A percentile compares a stretch with the other conserved stretches of the same genome.
Evolutionary conservation across 2,797 vertebrate genomes (phyloP).

Genomic region (Masticophis lateralis): DNA sequence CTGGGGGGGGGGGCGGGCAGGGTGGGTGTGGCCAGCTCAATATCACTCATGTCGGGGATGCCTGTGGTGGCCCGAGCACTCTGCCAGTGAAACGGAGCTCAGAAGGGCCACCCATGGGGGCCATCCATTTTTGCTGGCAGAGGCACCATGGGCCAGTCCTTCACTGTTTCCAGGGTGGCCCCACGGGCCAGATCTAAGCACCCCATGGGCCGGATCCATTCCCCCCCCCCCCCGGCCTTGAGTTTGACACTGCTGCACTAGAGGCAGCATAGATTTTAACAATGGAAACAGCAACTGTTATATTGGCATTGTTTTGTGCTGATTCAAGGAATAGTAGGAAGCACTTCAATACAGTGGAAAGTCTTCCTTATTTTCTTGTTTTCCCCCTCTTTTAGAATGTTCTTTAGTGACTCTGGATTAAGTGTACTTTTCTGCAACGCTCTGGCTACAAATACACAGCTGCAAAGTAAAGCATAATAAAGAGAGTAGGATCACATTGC

Average conservation of each 20-base stretch:
- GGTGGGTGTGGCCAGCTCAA: too few relatives aligned
- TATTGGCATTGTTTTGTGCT: background rate
- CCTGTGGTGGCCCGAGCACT: too few relatives aligned
- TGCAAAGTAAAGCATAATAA: background rate
- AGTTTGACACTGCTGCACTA: background rate
- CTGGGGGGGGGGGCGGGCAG: too few relatives aligned
- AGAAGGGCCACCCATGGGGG: too few relatives aligned
- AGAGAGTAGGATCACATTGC: background rate
- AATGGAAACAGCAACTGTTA: background rate
- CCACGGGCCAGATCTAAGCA: too few relatives aligned
- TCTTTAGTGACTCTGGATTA: background rate
- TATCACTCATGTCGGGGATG: too few relatives aligned
- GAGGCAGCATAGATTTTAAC: background rate
- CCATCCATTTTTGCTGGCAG: too few relatives aligned
- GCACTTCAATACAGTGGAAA: background rate
- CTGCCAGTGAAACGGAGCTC: too few relatives aligned
- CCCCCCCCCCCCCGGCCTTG: too few relatives aligned
- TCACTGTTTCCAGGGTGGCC: too few relatives aligned
- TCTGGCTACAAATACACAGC: background rate
- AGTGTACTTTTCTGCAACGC: background rate
- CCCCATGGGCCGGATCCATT: too few relatives aligned
- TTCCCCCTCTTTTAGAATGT: background rate
- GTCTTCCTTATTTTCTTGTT: background rate
- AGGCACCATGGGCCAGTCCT: too few relatives aligned
- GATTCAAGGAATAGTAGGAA: background rate